These are phyloP conservation scores for Pachyrhynchus sulphureomaculatus DNA, from an alignment of 1,140 invertebrate genomes.

Conservation along the genomic window DNA sequence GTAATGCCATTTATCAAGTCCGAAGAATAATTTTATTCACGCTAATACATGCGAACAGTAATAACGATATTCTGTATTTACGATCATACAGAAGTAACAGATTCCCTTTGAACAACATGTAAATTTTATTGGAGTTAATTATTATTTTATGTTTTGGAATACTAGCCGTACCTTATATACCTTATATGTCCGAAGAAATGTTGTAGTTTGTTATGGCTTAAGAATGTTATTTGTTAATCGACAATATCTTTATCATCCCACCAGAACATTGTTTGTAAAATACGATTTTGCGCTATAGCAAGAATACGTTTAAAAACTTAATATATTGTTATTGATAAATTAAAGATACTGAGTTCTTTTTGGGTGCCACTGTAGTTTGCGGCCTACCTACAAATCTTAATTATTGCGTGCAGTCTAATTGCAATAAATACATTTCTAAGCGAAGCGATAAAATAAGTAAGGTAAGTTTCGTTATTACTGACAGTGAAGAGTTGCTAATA, in stretches of 20 bases:
- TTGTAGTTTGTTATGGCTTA: neutral
- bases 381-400: too few species aligned
- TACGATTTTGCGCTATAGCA: too few species aligned
- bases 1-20: constrained; percentile 20
- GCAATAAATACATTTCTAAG: too few species aligned
- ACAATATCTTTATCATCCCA: constrained; percentile 2
- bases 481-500: too few species aligned
- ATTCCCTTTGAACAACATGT: constrained; percentile 14
- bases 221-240: constrained; percentile 1
- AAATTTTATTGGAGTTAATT: constrained; percentile 25
- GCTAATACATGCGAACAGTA: constrained; percentile 24
- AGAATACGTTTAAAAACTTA: too few species aligned
- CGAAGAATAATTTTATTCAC: constrained; percentile 21
- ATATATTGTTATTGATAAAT: too few species aligned
- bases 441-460: too few species aligned
- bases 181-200: neutral
- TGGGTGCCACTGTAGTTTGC: too few species aligned
- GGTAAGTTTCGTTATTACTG: too few species aligned
- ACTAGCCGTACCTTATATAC: neutral
- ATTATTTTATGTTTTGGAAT: constrained; percentile 6
- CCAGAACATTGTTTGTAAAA: neutral
- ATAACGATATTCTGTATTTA: constrained; percentile 22
- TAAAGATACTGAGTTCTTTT: too few species aligned
- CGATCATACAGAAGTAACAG: constrained; percentile 25
- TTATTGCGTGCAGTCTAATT: too few species aligned